A percentile compares a stretch with the other conserved stretches of the same genome.
Conservation (phyloP, 2,113 vertebrate genomes). For the Alligator sinensis region DNA sequence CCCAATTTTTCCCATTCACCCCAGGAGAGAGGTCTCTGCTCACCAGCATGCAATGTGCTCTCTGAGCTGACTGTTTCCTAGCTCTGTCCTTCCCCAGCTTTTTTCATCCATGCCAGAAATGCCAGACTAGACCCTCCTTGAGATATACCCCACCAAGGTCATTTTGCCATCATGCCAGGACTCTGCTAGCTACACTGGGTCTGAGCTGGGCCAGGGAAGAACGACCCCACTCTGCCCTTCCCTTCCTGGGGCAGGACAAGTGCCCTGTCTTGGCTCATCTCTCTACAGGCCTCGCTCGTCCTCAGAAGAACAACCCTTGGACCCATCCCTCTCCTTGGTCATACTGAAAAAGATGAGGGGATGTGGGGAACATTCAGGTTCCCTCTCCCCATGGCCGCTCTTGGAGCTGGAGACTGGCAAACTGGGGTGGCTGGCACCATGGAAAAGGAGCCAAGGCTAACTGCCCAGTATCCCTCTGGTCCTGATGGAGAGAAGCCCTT, state of each 20-base stretch:
- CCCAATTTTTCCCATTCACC: too few relatives aligned
- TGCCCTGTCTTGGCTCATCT: neutral
- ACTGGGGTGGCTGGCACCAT: neutral
- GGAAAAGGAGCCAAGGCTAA: neutral
- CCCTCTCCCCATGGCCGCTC: neutral
- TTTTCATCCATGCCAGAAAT: too few relatives aligned
- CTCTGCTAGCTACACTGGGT: too few relatives aligned
- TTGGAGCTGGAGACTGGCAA: neutral
- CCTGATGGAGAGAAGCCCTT: neutral
- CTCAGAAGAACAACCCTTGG: too few relatives aligned
- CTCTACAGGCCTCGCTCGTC: too few relatives aligned
- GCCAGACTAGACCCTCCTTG: too few relatives aligned
- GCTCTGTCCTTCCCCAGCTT: too few relatives aligned
- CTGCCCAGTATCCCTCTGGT: neutral
- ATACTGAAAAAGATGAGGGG: neutral
- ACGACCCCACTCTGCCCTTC: neutral
- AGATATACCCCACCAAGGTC: too few relatives aligned
- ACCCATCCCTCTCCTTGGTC: neutral
- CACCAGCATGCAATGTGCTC: too few relatives aligned
- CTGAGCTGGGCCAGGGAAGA: neutral
- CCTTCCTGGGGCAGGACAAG: neutral
- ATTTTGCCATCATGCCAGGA: too few relatives aligned
- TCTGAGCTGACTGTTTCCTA: too few relatives aligned
- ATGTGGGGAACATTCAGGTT: neutral
- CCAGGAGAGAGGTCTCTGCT: too few relatives aligned